Conservation (phyloP, 2,113 vertebrate species). For the Oenanthe melanoleuca region DNA sequence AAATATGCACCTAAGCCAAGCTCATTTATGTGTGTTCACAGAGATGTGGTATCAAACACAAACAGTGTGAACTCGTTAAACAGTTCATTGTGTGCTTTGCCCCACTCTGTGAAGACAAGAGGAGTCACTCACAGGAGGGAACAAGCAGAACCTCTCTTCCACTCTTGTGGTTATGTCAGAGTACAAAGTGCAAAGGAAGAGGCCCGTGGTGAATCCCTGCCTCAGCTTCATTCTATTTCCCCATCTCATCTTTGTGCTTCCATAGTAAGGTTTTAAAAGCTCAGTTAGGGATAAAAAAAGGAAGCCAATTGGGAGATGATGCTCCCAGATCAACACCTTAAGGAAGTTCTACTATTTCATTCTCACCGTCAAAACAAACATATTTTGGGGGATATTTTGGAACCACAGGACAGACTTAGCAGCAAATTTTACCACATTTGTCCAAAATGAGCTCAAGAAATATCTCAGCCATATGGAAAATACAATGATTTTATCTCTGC, state of each 20-base stretch:
- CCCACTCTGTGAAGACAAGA: background rate
- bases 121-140: background rate
- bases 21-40: background rate
- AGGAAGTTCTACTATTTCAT: background rate
- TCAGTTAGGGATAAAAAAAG: background rate
- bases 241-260: background rate
- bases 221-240: slow-evolving; percentile 7
- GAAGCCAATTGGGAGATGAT: background rate
- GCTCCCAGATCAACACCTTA: slow-evolving; percentile 4
- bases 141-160: background rate
- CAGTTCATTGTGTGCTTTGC: background rate
- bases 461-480: slow-evolving; percentile 25
- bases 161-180: background rate
- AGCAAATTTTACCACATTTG: slow-evolving; percentile 7
- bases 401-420: slow-evolving; percentile 1
- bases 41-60: background rate
- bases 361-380: background rate
- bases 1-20: background rate
- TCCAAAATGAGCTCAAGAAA: slow-evolving; percentile 27
- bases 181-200: background rate
- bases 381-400: background rate
- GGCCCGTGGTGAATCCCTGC: background rate
- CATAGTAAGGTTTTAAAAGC: slow-evolving; percentile 14
- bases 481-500: background rate
- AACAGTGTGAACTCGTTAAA: background rate